phyloP scores from a whole-genome alignment of 2,888 invertebrate species.

The Polylopha cassiicola region DNA sequence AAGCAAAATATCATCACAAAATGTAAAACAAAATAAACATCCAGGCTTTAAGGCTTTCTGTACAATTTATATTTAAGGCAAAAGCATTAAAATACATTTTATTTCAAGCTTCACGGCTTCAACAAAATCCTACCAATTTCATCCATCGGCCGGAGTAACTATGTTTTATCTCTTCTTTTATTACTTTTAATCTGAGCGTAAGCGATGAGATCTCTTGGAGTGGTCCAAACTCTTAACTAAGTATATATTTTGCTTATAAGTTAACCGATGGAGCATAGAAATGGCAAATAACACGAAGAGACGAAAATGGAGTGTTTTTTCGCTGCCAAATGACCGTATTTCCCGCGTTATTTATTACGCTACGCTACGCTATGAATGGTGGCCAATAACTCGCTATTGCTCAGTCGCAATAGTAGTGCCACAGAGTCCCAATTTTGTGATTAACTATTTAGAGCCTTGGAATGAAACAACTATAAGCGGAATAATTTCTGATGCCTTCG shows the following conservation, averaged over 20 bases:
- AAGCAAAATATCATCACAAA: too few relatives aligned
- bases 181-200: conserved; percentile 32
- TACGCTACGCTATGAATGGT: conserved; percentile 15
- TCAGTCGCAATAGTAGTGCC: too few relatives aligned
- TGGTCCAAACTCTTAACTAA: conserved; percentile 29
- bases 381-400: conserved; percentile 18
- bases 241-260: conserved; percentile 35
- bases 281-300: conserved; percentile 29
- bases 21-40: too few relatives aligned
- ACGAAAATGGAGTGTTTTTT: conserved; percentile 24
- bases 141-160: background rate
- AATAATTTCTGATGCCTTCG: too few relatives aligned
- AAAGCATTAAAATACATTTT: too few relatives aligned
- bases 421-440: too few relatives aligned
- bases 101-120: background rate
- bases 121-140: background rate
- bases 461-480: too few relatives aligned
- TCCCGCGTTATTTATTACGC: conserved; percentile 14
- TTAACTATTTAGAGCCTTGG: too few relatives aligned
- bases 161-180: conserved; percentile 13
- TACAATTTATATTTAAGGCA: too few relatives aligned
- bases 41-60: too few relatives aligned
- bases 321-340: conserved; percentile 21
- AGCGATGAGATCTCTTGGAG: conserved; percentile 27
- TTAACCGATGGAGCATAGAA: conserved; percentile 21